phyloP scores from a whole-genome alignment of 2,797 vertebrate genomes.

The Sebastes hubbsi region DNA sequence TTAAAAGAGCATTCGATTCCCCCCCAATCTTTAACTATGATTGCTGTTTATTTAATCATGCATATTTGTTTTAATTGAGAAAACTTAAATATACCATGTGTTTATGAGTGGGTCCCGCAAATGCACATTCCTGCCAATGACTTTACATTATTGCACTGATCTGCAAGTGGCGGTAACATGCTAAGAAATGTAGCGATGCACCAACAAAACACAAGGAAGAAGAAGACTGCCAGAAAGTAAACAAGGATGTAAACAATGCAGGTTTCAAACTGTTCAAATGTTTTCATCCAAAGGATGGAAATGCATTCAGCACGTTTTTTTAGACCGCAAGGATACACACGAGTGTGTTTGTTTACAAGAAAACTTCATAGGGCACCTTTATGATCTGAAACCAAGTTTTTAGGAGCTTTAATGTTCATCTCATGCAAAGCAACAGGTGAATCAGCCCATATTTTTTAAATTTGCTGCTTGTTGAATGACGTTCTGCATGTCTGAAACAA shows the following conservation, averaged over 20 bases:
- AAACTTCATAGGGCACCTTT: neutral
- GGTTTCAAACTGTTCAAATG: neutral
- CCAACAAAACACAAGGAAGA: neutral
- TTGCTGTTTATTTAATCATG: neutral
- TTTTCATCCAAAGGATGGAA: neutral
- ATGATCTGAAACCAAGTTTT: neutral
- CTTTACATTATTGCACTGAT: neutral
- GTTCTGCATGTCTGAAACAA: neutral
- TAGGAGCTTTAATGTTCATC: neutral
- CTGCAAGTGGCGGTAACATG: neutral
- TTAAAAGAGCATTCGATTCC: neutral
- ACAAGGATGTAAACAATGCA: neutral
- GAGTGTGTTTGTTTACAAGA: neutral
- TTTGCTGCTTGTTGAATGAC: neutral
- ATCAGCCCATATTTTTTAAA: neutral
- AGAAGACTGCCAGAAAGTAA: neutral
- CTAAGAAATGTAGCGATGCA: neutral
- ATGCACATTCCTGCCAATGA: neutral
- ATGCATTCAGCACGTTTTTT: neutral
- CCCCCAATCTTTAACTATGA: too few species aligned
- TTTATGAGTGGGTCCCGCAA: neutral
- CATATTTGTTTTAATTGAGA: neutral
- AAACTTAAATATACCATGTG: neutral
- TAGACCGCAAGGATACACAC: neutral
- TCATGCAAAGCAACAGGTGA: neutral